Evolutionary conservation across 2,888 invertebrate species (phyloP), one percentile per base, ranked within the genome.

Genomic region (Mythimna loreyi): DNA sequence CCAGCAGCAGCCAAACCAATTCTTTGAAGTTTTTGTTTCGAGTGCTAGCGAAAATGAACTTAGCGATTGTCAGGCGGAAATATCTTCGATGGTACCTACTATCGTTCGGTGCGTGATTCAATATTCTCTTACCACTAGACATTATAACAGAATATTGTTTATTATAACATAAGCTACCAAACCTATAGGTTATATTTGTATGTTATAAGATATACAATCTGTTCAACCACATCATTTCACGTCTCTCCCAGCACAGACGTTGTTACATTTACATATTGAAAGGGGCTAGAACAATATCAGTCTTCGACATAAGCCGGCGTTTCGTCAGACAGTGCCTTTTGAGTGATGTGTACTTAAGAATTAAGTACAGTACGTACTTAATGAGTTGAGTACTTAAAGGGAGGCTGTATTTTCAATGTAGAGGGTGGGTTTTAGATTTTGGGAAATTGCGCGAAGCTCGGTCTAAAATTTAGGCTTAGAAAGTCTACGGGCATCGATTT

Each of bases 291-390:
- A 53, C 21, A 56, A 36, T 52, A 36, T 7, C 16, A n/a, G 11
- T n/a, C 28, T 50, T 36, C 28, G 33, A 23, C 16, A 11, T 72
- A 49, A 72, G 21, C 62, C 11, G n/a, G 57, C 57, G 28, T 52
- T 71, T 64, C 50, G 19, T 33, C n/a, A 45, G 28, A 63, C 63
- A 59, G 16, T 21, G 23, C 45, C 45, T 33, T 49, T 23, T 45
- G 28, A 52, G 66, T 36, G 56, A 43, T 36, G 43, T 66, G 50
- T 66, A 40, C 67, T 65, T 66, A 40, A 60, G 75, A 67, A 21
- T 72, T 60, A 60, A 72, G 59, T 52, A 52, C 16, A 11, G 19
- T n/a, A 28, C 19, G 8, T 61, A 62, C n/a, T 33, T 57, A 28
- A 49, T 52, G 56, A 47, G 57, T 43, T 28, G 13, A 33, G 21